Evolutionary conservation across 1,140 invertebrate genomes (phyloP), one percentile per base, ranked within the genome.

Genomic region (Thaumatotibia leucotreta): DNA sequence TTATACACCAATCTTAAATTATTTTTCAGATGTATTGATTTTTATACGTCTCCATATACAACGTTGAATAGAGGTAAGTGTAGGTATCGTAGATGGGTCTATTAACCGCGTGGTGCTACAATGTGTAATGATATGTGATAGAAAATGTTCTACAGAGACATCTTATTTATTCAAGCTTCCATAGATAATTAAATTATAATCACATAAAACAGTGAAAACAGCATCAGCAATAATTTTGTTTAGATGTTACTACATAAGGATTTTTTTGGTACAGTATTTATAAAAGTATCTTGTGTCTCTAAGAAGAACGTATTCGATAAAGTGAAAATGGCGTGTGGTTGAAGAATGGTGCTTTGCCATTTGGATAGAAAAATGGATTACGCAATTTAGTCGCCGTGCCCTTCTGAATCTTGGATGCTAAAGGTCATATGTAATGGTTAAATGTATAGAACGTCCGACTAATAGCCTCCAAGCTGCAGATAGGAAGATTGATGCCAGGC

Each of bases 21-120:
- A 88, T 88, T 90, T 88, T 90, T 88, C 88, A 88, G 88, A 90
- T 88, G 83, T 88, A 90, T 86, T 90, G 79, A 86, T 88, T 90
- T 90, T 90, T 90, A 90, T 90, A 90, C 84, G 82, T 84, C 83
- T 84, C 84, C 83, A 90, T 90, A 88, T 90, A 90, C 88, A 88
- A 87, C 76, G 79, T 80, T 83, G 82, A 84, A 86, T 88, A 89
- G 80, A 78, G 85, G 84, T 90, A 90, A 88, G 86, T 81, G 84
- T 90, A 88, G 88, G 71, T 83, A 77, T 79, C 68, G 84, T 90
- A 88, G 88, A 88, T 84, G 88, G 88, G 88, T 88, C 85, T 90
- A 84, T 88, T 88, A 89, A 90, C 84, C 72, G 88, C 79, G 88
- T 88, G 88, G 88, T 90, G 88, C 88, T 90, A 90, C 83, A 90